Evolutionary conservation across 2,888 invertebrate genomes (phyloP), one percentile per base, ranked within the genome.

Genomic region (Lamellibrachia columna): DNA sequence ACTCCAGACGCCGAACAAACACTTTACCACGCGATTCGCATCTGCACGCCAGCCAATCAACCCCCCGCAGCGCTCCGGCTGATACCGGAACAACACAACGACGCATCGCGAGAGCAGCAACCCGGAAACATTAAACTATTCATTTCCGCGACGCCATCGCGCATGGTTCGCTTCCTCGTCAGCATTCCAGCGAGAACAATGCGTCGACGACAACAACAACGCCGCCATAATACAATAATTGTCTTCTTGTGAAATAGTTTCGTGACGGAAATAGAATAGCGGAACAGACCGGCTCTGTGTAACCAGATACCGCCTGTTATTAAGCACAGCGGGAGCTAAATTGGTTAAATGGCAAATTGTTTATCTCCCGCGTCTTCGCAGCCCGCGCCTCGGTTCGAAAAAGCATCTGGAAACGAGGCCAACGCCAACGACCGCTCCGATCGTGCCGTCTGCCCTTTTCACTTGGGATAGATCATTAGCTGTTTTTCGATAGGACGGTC

Each of bases 281-380:
- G 75, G 75, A 75, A 75, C 75, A 75, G 22, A 22, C 6, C 75
- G 15, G 75, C 22, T 22, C 22, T 75, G 75, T 75, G 75, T 3
- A 6, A 15, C 6, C 15, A 75, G 75, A 75, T 75, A 22, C 22
- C 22, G 22, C 75, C 22, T 15, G 75, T 22, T 75, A 75, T 75
- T 75, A 75, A n/a, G 75, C 75, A n/a, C 75, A n/a, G 75, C 75
- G 75, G 75, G 75, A 75, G 75, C 75, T 75, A 75, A 75, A 75
- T 75, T 75, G 22, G 6, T n/a, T 4, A 75, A 40, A 40, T 40
- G 40, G 40, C 40, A 40, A 75, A 75, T 75, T 75, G 15, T 15
- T 75, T 75, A 75, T 75, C 75, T 75, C 75, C 75, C 75, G 15
- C 6, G 75, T n/a, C 6, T 6, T n/a, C 11, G 75, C 75, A 11